phyloP scores from a whole-genome alignment of 2,797 vertebrate genomes.

The Aplochiton taeniatus region DNA sequence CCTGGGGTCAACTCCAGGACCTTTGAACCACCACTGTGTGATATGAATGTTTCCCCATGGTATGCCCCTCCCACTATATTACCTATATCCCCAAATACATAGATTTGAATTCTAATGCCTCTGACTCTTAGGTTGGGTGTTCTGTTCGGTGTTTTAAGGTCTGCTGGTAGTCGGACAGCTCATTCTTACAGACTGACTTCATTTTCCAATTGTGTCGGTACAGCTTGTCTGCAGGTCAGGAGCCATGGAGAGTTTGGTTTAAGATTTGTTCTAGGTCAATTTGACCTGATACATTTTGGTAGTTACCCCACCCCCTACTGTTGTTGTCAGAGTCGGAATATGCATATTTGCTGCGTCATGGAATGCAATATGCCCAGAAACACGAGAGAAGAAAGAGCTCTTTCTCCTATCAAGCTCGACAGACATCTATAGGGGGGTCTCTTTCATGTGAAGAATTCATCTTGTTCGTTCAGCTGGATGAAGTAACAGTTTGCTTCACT shows the following conservation, averaged over 20 bases:
- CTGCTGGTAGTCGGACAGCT: slow-evolving; percentile 48
- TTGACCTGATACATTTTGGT: slow-evolving; percentile 51
- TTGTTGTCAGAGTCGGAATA: slow-evolving; percentile 52
- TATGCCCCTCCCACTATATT: not conserved
- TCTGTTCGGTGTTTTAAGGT: slow-evolving; percentile 45
- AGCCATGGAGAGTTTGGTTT: slow-evolving; percentile 48
- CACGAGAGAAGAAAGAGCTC: slow-evolving; percentile 70
- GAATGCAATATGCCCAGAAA: slow-evolving; percentile 71
- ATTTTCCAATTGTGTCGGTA: slow-evolving; percentile 62
- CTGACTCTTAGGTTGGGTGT: slow-evolving; percentile 23
- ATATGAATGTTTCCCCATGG: not conserved
- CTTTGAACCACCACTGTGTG: too few relatives aligned
- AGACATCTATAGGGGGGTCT: slow-evolving; percentile 53
- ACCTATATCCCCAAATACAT: not conserved
- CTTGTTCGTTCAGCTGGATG: slow-evolving; percentile 77
- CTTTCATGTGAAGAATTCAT: slow-evolving; percentile 79
- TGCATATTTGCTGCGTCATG: slow-evolving; percentile 71
- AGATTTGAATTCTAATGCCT: slow-evolving; percentile 30
- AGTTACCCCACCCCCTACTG: slow-evolving; percentile 26
- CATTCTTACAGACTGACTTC: slow-evolving; percentile 57
- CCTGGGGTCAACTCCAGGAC: too few relatives aligned
- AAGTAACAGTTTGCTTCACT: slow-evolving; percentile 79
- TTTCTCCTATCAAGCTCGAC: slow-evolving; percentile 76
- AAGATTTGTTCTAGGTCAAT: slow-evolving; percentile 34
- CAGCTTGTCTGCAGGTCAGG: slow-evolving; percentile 65